A percentile compares a stretch with the other conserved stretches of the same genome.
phyloP scores from a whole-genome alignment of 2,888 invertebrate species.

The Synanthedon vespiformis region DNA sequence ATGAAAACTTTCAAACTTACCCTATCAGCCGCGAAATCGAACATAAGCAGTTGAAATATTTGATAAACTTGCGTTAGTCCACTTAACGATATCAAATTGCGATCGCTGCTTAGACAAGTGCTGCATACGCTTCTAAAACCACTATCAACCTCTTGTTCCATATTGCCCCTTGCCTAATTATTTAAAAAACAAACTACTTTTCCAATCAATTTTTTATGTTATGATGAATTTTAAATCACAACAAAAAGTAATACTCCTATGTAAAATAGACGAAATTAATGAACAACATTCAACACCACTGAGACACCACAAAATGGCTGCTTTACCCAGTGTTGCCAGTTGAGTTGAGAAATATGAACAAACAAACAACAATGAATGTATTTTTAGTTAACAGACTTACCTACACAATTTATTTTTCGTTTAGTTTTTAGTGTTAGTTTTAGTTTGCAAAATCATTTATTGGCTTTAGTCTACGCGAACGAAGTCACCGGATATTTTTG shows the following conservation, averaged over 20 bases:
- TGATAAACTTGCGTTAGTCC: slow-evolving; percentile 32
- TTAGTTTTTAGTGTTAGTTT: no score
- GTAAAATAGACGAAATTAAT: slow-evolving; percentile 64
- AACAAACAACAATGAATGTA: no score
- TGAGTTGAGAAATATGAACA: no score
- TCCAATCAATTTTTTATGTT: slow-evolving; percentile 20
- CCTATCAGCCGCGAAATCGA: slow-evolving; percentile 50
- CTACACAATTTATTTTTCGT: no score
- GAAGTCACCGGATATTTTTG: no score
- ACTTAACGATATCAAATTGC: slow-evolving; percentile 42
- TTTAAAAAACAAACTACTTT: slow-evolving; percentile 8
- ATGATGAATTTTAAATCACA: slow-evolving; percentile 47
- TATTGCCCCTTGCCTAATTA: slow-evolving; percentile 16
- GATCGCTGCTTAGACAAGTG: slow-evolving; percentile 49
- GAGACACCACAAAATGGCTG: slow-evolving; percentile 69
- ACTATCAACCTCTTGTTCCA: slow-evolving; percentile 58
- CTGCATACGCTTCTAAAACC: slow-evolving; percentile 39
- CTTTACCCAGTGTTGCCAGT: slow-evolving; percentile 48
- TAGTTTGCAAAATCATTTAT: no score
- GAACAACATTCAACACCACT: slow-evolving; percentile 42
- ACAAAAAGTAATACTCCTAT: slow-evolving; percentile 69
- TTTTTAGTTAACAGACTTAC: no score
- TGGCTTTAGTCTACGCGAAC: no score
- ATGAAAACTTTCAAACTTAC: slow-evolving; percentile 30
- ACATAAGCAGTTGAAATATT: slow-evolving; percentile 51